Evolutionary conservation across 1,140 invertebrate species (phyloP).

Genomic region (Ridgeia piscesae): DNA sequence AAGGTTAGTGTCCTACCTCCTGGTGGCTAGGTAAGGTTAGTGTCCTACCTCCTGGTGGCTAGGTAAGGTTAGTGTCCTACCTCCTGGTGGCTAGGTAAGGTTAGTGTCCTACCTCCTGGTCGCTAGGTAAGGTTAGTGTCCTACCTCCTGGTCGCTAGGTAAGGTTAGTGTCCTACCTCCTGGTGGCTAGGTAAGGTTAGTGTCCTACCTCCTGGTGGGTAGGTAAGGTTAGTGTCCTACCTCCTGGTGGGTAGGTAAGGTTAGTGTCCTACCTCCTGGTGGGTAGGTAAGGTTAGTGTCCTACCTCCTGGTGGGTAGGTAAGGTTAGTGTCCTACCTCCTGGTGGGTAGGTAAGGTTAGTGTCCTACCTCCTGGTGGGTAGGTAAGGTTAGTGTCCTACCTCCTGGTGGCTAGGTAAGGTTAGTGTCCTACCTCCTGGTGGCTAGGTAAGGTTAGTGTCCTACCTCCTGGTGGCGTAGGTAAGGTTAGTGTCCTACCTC

Average conservation of each 20-base stretch:
- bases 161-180: constrained; percentile 65
- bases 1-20: too few species aligned
- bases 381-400: constrained; percentile 54
- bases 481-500: too few species aligned
- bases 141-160: neutral
- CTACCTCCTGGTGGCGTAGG: constrained; percentile 78
- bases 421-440: too few species aligned
- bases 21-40: neutral
- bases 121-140: too few species aligned
- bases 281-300: neutral
- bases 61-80: constrained; percentile 54
- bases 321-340: too few species aligned
- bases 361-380: constrained; percentile 72
- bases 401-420: constrained; percentile 82
- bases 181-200: too few species aligned
- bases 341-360: neutral
- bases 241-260: constrained; percentile 82
- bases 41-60: constrained; percentile 72
- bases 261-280: too few species aligned
- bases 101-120: constrained; percentile 71
- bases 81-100: constrained; percentile 67
- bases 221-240: constrained; percentile 54
- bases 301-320: constrained; percentile 81
- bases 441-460: neutral
- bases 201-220: too few species aligned